Conservation (phyloP, 92 coral and sea anemone genomes). For the Pocillopora grandis region DNA sequence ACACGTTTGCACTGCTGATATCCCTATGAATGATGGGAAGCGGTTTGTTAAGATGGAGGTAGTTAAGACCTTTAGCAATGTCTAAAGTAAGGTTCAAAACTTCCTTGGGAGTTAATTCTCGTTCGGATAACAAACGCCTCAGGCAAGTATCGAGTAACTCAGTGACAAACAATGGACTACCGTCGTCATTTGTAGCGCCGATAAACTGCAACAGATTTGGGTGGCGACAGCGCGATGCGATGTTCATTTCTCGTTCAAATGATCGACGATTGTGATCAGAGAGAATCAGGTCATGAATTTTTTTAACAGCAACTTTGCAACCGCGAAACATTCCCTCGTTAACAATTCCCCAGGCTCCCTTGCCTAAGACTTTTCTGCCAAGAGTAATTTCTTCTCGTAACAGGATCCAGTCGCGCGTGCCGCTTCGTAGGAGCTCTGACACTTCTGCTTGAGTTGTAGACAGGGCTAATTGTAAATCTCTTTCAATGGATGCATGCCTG, state of each 20-base stretch:
- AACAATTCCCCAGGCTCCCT: conserved; percentile 7
- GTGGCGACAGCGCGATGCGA: conserved; percentile 86
- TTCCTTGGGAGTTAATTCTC: conserved; percentile 74
- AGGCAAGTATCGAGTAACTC: conserved; percentile 79
- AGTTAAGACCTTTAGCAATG: conserved; percentile 80
- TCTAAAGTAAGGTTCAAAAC: conserved; percentile 65
- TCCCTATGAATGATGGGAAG: conserved; percentile 92
- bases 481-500: conserved; percentile 39
- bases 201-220: conserved; percentile 87
- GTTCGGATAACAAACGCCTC: conserved; percentile 67
- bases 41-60: conserved; percentile 84
- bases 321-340: conserved; percentile 27
- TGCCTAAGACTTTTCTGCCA: background rate
- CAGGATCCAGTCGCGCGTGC: conserved; percentile 65
- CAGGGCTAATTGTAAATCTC: conserved; percentile 54
- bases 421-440: conserved; percentile 37
- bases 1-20: conserved; percentile 89
- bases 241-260: conserved; percentile 92
- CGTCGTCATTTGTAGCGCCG: conserved; percentile 86
- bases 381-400: conserved; percentile 19
- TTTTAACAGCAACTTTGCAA: conserved; percentile 77
- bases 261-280: conserved; percentile 83
- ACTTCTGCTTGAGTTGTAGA: conserved; percentile 56
- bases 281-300: conserved; percentile 86
- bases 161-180: conserved; percentile 75